phyloP scores from a whole-genome alignment of 2,113 vertebrate species.

The Oenanthe melanoleuca region DNA sequence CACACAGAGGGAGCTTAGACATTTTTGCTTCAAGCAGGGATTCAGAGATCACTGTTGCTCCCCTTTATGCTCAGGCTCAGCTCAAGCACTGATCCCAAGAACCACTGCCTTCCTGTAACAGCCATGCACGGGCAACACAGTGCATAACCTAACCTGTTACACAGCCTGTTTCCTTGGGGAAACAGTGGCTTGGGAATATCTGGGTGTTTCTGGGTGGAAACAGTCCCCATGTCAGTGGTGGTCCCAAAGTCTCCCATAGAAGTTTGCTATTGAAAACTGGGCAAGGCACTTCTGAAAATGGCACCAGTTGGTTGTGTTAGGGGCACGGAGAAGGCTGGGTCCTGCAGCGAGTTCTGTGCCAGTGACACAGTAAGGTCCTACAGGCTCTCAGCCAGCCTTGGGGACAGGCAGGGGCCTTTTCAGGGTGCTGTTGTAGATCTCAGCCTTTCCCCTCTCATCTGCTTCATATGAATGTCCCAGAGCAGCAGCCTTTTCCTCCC shows the following conservation, averaged over 20 bases:
- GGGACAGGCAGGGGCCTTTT: neutral
- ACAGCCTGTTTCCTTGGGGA: neutral
- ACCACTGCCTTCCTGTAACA: neutral
- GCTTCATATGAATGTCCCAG: neutral
- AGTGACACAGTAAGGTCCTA: neutral
- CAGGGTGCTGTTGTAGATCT: neutral
- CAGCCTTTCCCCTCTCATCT: neutral
- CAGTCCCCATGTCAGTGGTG: neutral
- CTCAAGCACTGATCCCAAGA: neutral
- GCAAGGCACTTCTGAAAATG: neutral
- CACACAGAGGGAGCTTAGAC: neutral
- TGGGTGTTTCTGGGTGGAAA: neutral
- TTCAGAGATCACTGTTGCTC: neutral
- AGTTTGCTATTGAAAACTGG: neutral
- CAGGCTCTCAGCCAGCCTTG: neutral
- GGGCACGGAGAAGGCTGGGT: neutral
- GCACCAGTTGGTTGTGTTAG: neutral
- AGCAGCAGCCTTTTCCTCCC: neutral
- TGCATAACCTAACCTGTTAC: fast-evolving
- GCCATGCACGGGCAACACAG: fast-evolving
- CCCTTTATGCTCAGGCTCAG: neutral
- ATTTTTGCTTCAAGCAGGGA: neutral
- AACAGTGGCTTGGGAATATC: neutral
- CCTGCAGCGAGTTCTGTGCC: fast-evolving
- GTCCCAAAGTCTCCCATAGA: neutral